phyloP scores from a whole-genome alignment of 2,888 invertebrate genomes.

The Cosmia pyralina region DNA sequence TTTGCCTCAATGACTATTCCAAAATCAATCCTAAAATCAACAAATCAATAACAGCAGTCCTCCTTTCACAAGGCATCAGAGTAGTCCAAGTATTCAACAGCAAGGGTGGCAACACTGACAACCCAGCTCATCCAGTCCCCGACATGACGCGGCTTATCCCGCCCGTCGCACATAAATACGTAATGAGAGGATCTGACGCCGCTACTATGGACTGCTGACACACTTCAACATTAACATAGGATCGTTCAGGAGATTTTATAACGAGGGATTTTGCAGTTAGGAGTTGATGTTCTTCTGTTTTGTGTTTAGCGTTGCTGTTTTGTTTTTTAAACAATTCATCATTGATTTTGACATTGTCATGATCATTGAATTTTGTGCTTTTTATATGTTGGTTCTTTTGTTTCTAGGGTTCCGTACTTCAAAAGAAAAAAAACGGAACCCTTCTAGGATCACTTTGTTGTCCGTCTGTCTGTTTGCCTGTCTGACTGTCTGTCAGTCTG shows the following conservation, averaged over 20 bases:
- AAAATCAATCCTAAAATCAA: neutral
- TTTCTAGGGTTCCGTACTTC: no score
- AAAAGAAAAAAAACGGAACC: no score
- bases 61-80: constrained; percentile 44
- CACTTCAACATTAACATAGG: constrained; percentile 49
- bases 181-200: constrained; percentile 73
- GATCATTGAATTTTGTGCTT: no score
- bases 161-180: constrained; percentile 74
- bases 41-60: constrained; percentile 25
- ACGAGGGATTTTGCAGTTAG: constrained; percentile 15
- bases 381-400: no score
- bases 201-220: constrained; percentile 62
- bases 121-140: constrained; percentile 61
- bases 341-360: no score
- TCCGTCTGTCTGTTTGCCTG: no score
- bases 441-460: no score
- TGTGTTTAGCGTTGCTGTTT: neutral
- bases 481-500: no score
- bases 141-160: constrained; percentile 71
- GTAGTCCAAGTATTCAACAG: constrained; percentile 53
- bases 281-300: constrained; percentile 25
- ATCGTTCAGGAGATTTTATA: constrained; percentile 42
- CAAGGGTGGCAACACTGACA: constrained; percentile 60
- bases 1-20: no score
- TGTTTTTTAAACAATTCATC: neutral